These are phyloP conservation scores for Ptilorrhoa leucosticta DNA, from an alignment of 2,113 vertebrate genomes.

Conservation along the genomic window DNA sequence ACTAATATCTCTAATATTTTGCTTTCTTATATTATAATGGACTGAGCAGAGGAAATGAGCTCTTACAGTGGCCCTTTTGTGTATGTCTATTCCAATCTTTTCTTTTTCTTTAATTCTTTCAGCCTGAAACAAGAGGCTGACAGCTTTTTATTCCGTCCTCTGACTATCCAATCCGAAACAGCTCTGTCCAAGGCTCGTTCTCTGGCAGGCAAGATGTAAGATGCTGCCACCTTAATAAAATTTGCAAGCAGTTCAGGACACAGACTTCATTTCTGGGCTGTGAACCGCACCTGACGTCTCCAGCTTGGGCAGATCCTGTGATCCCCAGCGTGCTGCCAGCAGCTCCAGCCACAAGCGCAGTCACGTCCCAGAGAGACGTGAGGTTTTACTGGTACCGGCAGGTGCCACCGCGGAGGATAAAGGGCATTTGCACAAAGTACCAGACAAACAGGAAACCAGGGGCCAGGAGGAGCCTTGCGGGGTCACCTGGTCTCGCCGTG, in stretches of 20 bases:
- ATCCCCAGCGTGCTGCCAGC: background rate
- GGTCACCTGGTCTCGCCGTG: accelerated
- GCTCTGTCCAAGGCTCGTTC: background rate
- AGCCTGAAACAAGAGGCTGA: background rate
- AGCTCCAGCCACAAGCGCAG: accelerated
- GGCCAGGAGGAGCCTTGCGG: background rate
- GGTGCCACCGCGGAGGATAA: accelerated
- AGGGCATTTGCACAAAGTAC: background rate
- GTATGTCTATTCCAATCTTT: background rate
- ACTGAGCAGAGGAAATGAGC: background rate
- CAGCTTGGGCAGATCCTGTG: background rate
- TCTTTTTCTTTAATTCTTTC: background rate
- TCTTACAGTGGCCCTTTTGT: background rate
- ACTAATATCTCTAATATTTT: background rate
- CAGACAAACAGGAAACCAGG: accelerated
- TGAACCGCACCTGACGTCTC: accelerated
- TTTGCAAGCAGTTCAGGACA: background rate
- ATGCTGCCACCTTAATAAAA: background rate
- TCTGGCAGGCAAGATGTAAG: background rate
- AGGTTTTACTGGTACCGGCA: accelerated
- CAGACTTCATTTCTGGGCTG: background rate
- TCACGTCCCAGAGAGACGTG: accelerated
- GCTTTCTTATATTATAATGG: background rate
- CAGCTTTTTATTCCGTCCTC: background rate
- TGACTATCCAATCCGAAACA: accelerated